Conservation (phyloP, 2,797 vertebrate species). For the Pyrrhura leucotis region DNA sequence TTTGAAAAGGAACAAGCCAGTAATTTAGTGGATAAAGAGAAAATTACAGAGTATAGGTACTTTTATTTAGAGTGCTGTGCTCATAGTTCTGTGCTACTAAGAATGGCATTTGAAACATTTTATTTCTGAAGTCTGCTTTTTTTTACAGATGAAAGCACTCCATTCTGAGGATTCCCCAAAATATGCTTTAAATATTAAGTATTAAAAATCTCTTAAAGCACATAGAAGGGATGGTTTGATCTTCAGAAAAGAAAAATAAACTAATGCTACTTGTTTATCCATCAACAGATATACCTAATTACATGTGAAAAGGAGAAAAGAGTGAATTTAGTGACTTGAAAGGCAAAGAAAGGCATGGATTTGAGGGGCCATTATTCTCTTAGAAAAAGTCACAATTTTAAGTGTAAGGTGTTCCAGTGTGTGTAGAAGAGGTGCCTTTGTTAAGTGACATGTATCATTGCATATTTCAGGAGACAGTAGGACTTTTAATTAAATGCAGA, state of each 20-base stretch:
- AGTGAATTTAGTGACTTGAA: constrained; percentile 60
- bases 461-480: neutral
- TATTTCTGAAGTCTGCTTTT: constrained; percentile 60
- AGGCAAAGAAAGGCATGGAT: constrained; percentile 8
- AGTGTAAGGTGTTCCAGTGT: neutral
- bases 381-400: constrained; percentile 2
- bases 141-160: constrained; percentile 71
- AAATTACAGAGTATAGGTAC: constrained; percentile 37
- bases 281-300: constrained; percentile 75
- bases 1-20: constrained; percentile 17
- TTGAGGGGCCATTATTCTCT: neutral
- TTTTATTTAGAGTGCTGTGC: constrained; percentile 38
- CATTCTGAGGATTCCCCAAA: constrained; percentile 63
- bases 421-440: neutral
- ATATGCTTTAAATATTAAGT: constrained; percentile 78
- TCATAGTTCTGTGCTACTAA: neutral
- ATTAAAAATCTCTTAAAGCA: constrained; percentile 67
- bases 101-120: constrained; percentile 65
- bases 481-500: constrained; percentile 35
- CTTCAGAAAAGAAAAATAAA: constrained; percentile 33
- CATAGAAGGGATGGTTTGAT: constrained; percentile 58
- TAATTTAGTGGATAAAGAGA: constrained; percentile 38
- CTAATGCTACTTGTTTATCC: constrained; percentile 69
- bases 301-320: constrained; percentile 61
- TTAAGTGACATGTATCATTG: neutral